Evolutionary conservation across 2,797 vertebrate species (phyloP), one percentile per base, ranked within the genome.

Genomic region (Poecilia velifera): DNA sequence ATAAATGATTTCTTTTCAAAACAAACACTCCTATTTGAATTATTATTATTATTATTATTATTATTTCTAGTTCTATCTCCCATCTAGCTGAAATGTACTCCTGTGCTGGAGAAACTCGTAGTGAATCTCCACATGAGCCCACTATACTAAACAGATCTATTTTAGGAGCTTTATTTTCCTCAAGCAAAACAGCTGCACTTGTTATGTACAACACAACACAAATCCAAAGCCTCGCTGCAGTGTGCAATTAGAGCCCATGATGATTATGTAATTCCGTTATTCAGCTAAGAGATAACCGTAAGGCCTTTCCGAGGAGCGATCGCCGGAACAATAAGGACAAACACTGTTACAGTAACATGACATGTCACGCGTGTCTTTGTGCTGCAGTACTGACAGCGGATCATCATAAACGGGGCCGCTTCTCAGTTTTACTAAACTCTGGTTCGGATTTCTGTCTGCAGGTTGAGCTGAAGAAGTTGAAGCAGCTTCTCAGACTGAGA

Each of bases 191-290:
- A 93, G 92, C 92, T 94, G 91, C 90, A 86, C 84, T 81, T 90
- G 91, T 93, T 94, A 83, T 93, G 88, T 84, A 72, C 88, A 83
- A 90, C 86, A 89, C 88, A 93, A 93, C 86, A 81, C 83, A 88
- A 90, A 91, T 81, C 84, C 88, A 88, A 92, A 79, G 82, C 72
- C 73, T 76, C 3, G 73, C 79, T 78, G 72, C 53, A 22, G 68
- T 13, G 81, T 82, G 84, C 91, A 91, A 90, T 92, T 89, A 91
- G 53, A 77, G 68, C 4, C 82, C 76, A 31, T 76, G 68, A 78
- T 28, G 74, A 86, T 92, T 91, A 91, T 74, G 84, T 92, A 91
- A 93, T 92, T 76, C 73, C 75, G 73, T 86, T 86, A 86, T 91
- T 89, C 84, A 82, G 75, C 72, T 70, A 1, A n/a, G 78, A 76